Base-by-base conservation (phyloP, 2,113 vertebrate species). In the Brachyhypopomus occidentalis region DNA sequence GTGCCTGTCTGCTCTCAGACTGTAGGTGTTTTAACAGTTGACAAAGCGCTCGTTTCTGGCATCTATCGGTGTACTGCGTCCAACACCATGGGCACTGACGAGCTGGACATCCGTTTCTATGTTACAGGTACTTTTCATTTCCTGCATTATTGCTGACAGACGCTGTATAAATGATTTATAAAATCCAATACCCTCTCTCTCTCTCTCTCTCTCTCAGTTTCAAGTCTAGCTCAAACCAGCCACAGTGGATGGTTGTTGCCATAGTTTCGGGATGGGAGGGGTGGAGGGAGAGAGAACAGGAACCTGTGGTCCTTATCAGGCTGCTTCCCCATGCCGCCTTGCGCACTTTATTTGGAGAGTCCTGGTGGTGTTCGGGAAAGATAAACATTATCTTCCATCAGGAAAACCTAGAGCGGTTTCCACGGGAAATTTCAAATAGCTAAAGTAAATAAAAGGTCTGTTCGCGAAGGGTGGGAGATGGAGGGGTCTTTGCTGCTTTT, bases 321-420 rank as follows among this genome's bases (percentile, higher is more conserved):
- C 83, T 85, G 90, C 91, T 92, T 93, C 90, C 91, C 89, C 22
- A 4, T 83, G 71, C 95, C 94, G 95, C 94, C 95, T 94, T 93
- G 92, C 91, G 90, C 92, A 88, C 95, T 97, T 99, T 98, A 98
- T 98, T 98, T 98, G 93, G 94, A 96, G 96, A 97, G 96, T 95
- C 94, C 94, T 96, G 94, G 95, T 95, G 96, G 96, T 96, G 95
- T 96, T 97, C 91, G 94, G 94, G 95, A 96, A 98, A 98, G 96
- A 99, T 98, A 98, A 98, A 99, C 96, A 98, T 96, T 96, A 96
- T 97, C 96, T 97, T 95, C 96, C 96, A 97, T 96, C 97, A 97
- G 97, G 97, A 98, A 98, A 97, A 95, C 95, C 96, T 96, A 90
- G 93, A 95, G 95, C 93, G 92, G 93, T 98, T 98, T 98, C 96